phyloP scores from a whole-genome alignment of 1,140 invertebrate species.

The Atta texana region DNA sequence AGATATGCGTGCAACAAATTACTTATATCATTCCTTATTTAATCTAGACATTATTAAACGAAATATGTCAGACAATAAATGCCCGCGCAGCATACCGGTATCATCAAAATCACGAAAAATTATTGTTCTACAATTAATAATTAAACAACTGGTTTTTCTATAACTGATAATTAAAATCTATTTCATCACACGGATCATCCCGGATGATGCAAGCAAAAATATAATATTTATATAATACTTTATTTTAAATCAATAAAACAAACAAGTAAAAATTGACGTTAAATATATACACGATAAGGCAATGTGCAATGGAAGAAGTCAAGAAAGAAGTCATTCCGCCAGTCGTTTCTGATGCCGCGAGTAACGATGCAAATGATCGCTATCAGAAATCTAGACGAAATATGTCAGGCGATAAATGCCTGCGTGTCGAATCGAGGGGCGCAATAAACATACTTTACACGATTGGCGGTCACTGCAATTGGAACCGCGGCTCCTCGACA shows the following conservation, averaged over 20 bases:
- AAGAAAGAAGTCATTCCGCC: background rate
- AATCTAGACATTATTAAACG: too few species aligned
- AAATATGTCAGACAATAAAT: too few species aligned
- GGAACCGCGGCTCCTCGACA: conserved; percentile 17
- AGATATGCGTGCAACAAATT: too few species aligned
- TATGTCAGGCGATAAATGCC: conserved; percentile 19
- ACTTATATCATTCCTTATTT: too few species aligned
- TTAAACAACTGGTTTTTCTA: background rate
- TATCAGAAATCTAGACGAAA: conserved; percentile 6
- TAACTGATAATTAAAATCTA: background rate
- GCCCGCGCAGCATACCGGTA: background rate
- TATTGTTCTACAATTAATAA: background rate
- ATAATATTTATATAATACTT: background rate
- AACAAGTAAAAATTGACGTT: background rate
- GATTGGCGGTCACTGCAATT: conserved; percentile 43
- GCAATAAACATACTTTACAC: conserved; percentile 30
- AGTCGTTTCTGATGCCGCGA: background rate
- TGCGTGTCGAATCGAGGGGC: background rate
- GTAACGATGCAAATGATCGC: background rate
- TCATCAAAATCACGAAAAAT: background rate
- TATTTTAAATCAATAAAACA: background rate
- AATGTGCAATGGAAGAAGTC: background rate
- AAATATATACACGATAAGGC: background rate
- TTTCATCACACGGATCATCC: background rate
- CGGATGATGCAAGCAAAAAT: background rate